Conservation (phyloP, 2,797 vertebrate species). For the Arnoldichthys spilopterus region DNA sequence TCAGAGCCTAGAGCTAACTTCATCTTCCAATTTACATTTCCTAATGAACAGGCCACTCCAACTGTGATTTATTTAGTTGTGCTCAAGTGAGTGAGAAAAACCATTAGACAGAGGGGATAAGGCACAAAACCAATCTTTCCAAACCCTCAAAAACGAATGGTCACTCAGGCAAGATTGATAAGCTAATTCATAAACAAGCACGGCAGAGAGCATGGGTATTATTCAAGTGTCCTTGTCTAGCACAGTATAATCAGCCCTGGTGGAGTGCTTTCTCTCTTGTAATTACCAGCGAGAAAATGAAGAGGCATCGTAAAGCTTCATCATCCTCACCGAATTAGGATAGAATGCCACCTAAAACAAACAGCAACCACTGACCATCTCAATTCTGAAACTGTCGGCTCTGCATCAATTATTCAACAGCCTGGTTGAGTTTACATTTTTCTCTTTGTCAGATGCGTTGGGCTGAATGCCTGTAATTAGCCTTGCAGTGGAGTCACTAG, state of each 20-base stretch:
- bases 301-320: conserved; percentile 44
- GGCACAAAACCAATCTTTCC: conserved; percentile 46
- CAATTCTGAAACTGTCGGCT: conserved; percentile 33
- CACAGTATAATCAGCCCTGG: conserved; percentile 34
- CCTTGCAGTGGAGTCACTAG: background rate
- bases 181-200: conserved; percentile 49
- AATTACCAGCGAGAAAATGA: conserved; percentile 55
- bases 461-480: conserved; percentile 25
- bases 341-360: conserved; percentile 37
- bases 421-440: conserved; percentile 21
- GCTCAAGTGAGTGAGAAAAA: conserved; percentile 46
- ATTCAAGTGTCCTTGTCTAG: conserved; percentile 43
- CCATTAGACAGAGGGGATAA: conserved; percentile 42
- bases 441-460: background rate
- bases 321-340: conserved; percentile 34
- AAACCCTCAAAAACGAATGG: conserved; percentile 38
- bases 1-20: conserved; percentile 40
- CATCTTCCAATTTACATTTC: conserved; percentile 51
- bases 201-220: conserved; percentile 23
- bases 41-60: conserved; percentile 55
- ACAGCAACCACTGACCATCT: conserved; percentile 26
- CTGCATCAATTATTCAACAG: conserved; percentile 28
- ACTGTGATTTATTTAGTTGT: conserved; percentile 55
- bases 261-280: conserved; percentile 49
- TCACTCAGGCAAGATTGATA: conserved; percentile 54